Base-by-base conservation (phyloP, 2,113 vertebrate species). In the Bubalus kerabau region DNA sequence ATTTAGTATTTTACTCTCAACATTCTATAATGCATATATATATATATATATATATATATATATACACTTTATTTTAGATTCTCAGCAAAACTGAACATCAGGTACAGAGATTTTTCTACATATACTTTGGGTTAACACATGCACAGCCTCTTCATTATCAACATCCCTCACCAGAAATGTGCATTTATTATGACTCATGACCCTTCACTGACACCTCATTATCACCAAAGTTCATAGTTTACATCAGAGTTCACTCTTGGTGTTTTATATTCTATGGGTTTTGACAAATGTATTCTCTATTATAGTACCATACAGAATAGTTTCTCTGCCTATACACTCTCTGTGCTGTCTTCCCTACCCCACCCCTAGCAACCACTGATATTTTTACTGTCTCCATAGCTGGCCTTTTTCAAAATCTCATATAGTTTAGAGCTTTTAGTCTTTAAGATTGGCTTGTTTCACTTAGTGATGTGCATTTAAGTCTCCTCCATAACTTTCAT, bases 91-190 rank as follows among this genome's bases (percentile, higher is more conserved):
- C 9, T 46, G 24, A 84, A 54, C 19, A n/a, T 5, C 60, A 57
- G 23, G 13, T 56, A 52, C 3, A 71, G 80, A 11, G 6, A 57
- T 91, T 87, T 90, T 88, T 15, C 32, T 16, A 23, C 59, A 6
- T 50, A 36, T 8, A 1, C 2, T 16, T 28, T 16, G 4, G 14
- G 2, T 6, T 15, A 46, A 24, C 32, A 11, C 5, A 16, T 3
- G 2, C 13, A 52, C 7, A 8, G 5, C 21, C 23, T 13, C 14
- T 43, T 7, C 0, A n/a, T 17, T 16, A 7, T 43, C 76, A 85
- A 24, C 17, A 80, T 14, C 30, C 23, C 15, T 14, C 3, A 19
- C 12, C n/a, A 12, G 12, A 71, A 32, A 54, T 32, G 3, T 30
- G 36, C 12, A 28, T 92, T 82, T 57, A 50, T 56, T 56, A 62